These are phyloP conservation scores for Callaeas wilsoni DNA, from an alignment of 2,113 vertebrate genomes.

Conservation along the genomic window DNA sequence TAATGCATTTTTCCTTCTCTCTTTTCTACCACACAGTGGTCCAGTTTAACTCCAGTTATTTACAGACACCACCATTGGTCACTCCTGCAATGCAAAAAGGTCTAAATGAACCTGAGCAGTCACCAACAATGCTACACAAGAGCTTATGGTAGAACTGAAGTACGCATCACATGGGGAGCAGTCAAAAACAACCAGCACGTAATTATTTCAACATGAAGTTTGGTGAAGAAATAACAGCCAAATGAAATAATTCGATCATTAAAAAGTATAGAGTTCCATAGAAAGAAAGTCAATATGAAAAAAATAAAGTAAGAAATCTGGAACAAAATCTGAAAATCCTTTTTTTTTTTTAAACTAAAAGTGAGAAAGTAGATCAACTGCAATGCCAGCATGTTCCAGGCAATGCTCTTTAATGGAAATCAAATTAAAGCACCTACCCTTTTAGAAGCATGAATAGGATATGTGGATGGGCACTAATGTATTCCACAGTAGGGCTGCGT, in stretches of 20 bases:
- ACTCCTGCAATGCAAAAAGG: not conserved
- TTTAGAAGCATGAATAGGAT: constrained; percentile 92
- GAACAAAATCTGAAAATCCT: not conserved
- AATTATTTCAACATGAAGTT: not conserved
- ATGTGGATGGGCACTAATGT: constrained; percentile 92
- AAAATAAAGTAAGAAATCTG: not conserved
- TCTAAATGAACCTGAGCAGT: not conserved
- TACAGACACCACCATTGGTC: not conserved
- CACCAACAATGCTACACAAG: not conserved
- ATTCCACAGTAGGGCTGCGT: constrained; percentile 91
- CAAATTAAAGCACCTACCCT: constrained; percentile 77
- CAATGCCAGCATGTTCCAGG: not conserved
- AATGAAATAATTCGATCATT: not conserved
- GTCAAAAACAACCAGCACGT: not conserved
- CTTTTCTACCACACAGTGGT: not conserved
- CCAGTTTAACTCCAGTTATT: not conserved
- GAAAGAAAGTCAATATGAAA: not conserved
- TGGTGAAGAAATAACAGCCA: not conserved
- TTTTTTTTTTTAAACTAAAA: not conserved
- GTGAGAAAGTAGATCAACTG: not conserved
- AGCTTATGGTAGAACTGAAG: not conserved
- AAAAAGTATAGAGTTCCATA: not conserved
- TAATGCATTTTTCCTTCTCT: not conserved
- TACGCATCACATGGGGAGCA: not conserved
- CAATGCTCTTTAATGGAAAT: not conserved